These are phyloP conservation scores for Lycia hirtaria DNA, from an alignment of 2,888 invertebrate species.

Conservation along the genomic window DNA sequence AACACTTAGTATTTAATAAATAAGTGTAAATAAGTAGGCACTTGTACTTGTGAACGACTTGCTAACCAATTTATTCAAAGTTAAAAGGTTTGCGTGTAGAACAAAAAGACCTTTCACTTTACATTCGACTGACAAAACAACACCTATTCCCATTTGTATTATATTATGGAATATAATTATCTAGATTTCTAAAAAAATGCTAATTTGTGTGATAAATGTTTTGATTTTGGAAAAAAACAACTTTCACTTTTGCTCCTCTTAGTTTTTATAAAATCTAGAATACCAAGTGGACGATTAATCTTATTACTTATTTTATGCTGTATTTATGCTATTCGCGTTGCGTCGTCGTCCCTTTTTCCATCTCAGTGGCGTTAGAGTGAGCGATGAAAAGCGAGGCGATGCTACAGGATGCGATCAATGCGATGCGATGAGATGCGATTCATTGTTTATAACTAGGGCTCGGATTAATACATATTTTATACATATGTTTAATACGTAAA, in stretches of 20 bases:
- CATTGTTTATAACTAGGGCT: too few relatives aligned
- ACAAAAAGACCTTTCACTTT: constrained; percentile 15
- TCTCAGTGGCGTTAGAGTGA: too few relatives aligned
- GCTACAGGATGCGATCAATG: too few relatives aligned
- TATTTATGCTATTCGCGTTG: too few relatives aligned
- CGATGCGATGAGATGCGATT: too few relatives aligned
- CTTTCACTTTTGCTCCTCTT: constrained; percentile 3
- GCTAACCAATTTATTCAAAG: constrained; percentile 3
- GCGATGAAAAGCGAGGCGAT: too few relatives aligned
- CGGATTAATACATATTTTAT: too few relatives aligned
- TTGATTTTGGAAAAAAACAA: background rate
- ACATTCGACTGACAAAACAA: background rate
- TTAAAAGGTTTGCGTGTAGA: constrained; percentile 16
- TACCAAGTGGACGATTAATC: background rate
- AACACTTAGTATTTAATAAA: background rate
- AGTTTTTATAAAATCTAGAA: background rate
- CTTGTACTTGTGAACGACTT: background rate
- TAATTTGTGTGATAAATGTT: background rate
- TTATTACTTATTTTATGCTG: background rate
- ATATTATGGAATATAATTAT: background rate
- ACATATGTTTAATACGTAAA: too few relatives aligned
- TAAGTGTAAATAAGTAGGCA: too few relatives aligned
- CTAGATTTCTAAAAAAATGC: constrained; percentile 9
- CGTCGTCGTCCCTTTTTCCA: too few relatives aligned
- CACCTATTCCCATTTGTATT: too few relatives aligned